These are phyloP conservation scores for Adrianichthys oophorus DNA, from an alignment of 2,797 vertebrate species.

Conservation along the genomic window DNA sequence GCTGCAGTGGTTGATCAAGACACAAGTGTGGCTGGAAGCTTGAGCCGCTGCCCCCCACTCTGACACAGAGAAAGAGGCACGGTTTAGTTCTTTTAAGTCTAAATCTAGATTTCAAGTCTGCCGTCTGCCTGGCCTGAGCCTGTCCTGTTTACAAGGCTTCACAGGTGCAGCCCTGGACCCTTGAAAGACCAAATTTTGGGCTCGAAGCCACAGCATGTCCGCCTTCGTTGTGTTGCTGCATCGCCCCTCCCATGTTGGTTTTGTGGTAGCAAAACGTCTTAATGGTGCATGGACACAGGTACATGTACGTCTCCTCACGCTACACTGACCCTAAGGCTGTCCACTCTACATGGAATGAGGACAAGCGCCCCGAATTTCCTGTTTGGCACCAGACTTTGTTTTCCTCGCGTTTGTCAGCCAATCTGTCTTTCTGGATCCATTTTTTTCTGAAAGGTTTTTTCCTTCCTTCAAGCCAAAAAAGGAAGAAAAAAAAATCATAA, in stretches of 20 bases:
- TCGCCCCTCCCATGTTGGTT: slow-evolving; percentile 44
- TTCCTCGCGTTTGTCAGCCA: slow-evolving; percentile 40
- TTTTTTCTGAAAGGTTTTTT: slow-evolving; percentile 45
- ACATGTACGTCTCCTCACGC: slow-evolving; percentile 33
- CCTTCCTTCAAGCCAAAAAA: slow-evolving; percentile 41
- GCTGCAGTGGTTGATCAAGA: slow-evolving; percentile 61
- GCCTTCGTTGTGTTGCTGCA: slow-evolving; percentile 24
- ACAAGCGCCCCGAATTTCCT: slow-evolving; percentile 70
- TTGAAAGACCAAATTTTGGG: slow-evolving; percentile 27
- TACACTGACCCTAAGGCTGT: slow-evolving; percentile 34
- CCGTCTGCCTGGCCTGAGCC: slow-evolving; percentile 39
- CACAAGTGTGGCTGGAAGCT: slow-evolving; percentile 62
- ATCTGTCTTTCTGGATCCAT: slow-evolving; percentile 35
- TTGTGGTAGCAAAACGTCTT: slow-evolving; percentile 62
- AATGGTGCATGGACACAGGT: slow-evolving; percentile 39
- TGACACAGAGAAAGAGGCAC: slow-evolving; percentile 52
- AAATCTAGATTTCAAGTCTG: slow-evolving; percentile 55
- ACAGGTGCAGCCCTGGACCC: slow-evolving; percentile 48
- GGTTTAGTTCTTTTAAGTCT: slow-evolving; percentile 36
- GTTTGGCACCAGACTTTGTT: slow-evolving; percentile 73
- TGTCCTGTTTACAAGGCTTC: slow-evolving; percentile 38
- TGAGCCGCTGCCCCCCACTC: slow-evolving; percentile 29
- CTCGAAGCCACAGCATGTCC: slow-evolving; percentile 19
- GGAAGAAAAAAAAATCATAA: slow-evolving; percentile 17
- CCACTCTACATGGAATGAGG: slow-evolving; percentile 52